phyloP scores from a whole-genome alignment of 2,797 vertebrate species.

The Pterois miles region DNA sequence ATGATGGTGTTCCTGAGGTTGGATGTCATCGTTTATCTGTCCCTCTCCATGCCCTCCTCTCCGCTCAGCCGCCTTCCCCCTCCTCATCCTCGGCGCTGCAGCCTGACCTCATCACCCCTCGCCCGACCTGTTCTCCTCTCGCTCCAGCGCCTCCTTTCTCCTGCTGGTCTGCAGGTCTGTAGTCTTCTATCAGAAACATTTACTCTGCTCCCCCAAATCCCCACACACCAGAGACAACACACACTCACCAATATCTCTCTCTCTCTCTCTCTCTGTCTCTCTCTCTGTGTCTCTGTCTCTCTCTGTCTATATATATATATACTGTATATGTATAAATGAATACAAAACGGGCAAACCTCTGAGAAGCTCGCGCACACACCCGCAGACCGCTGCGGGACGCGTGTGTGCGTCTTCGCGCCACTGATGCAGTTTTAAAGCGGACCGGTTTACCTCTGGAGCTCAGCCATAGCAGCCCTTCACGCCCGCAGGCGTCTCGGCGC shows the following conservation, averaged over 20 bases:
- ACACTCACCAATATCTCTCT: conserved; percentile 1
- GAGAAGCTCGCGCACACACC: conserved; percentile 49
- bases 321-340: conserved; percentile 67
- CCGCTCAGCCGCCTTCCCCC: conserved; percentile 20
- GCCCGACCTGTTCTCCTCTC: not conserved
- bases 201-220: conserved; percentile 56
- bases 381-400: conserved; percentile 36
- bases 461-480: conserved; percentile 77
- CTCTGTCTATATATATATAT: conserved; percentile 45
- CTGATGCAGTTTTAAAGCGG: conserved; percentile 69
- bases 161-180: conserved; percentile 64
- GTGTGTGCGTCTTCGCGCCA: conserved; percentile 50
- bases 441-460: conserved; percentile 81
- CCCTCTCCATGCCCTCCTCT: conserved; percentile 14
- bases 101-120: conserved; percentile 35
- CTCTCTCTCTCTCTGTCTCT: no score
- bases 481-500: conserved; percentile 58
- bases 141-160: conserved; percentile 17
- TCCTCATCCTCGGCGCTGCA: conserved; percentile 14
- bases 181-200: conserved; percentile 69
- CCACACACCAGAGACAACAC: conserved; percentile 80
- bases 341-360: conserved; percentile 72
- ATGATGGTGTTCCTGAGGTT: not conserved
- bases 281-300: no score
- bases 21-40: conserved; percentile 1